These are phyloP conservation scores for Rapana venosa DNA, from an alignment of 2,888 invertebrate genomes.

Conservation along the genomic window DNA sequence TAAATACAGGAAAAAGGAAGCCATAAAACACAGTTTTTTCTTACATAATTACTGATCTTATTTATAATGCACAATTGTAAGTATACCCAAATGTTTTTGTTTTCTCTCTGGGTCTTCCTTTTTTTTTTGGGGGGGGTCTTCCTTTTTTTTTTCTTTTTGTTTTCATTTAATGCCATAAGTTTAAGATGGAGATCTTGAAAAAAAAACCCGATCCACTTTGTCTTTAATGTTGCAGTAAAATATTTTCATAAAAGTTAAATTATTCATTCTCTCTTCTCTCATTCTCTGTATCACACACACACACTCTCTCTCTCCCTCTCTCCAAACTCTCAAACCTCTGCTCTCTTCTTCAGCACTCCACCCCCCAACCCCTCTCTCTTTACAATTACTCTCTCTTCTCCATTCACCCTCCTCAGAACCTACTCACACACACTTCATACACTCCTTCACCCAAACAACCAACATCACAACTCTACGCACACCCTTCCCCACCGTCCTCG, in stretches of 20 bases:
- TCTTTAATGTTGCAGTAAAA: background rate
- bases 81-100: too few species aligned
- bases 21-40: too few species aligned
- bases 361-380: background rate
- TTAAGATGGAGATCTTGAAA: background rate
- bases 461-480: too few species aligned
- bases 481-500: slow-evolving; percentile 26
- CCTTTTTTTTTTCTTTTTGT: background rate
- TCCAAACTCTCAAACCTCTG: background rate
- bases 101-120: too few species aligned
- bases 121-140: too few species aligned
- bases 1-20: too few species aligned
- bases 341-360: background rate
- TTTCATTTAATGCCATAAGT: background rate
- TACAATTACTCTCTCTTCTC: background rate
- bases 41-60: too few species aligned
- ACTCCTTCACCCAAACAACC: background rate
- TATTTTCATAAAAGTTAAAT: too few species aligned
- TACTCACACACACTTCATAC: background rate
- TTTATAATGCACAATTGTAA: too few species aligned
- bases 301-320: background rate
- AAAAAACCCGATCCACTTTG: background rate
- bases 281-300: background rate
- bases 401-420: background rate
- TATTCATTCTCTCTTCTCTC: background rate